Conservation (phyloP, 2,113 vertebrate species). For the Cyrtonyx montezumae region DNA sequence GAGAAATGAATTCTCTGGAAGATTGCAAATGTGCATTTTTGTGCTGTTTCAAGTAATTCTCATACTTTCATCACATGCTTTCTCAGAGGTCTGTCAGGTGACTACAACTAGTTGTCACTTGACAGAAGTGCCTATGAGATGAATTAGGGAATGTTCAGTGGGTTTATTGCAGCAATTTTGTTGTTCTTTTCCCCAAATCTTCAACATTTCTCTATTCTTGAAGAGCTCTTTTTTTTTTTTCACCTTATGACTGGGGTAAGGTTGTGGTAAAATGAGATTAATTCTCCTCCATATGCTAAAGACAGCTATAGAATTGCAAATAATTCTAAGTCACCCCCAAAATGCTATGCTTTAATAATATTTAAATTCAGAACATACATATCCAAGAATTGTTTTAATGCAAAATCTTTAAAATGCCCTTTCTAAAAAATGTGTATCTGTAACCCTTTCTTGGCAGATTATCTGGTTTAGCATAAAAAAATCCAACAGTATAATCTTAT, state of each 20-base stretch:
- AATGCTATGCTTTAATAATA: background rate
- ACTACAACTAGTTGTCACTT: background rate
- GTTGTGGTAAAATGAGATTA: background rate
- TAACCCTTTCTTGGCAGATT: background rate
- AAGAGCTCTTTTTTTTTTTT: background rate
- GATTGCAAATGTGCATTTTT: background rate
- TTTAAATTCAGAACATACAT: background rate
- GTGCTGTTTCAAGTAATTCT: background rate
- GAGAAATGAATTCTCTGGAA: background rate
- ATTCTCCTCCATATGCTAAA: background rate
- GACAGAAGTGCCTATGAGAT: background rate
- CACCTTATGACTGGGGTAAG: background rate
- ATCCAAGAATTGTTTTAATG: background rate
- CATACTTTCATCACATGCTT: background rate
- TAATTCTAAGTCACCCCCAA: background rate
- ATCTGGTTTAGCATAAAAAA: background rate
- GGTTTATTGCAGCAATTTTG: background rate
- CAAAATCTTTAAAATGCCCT: background rate
- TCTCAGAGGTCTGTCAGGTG: background rate
- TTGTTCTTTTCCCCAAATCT: background rate
- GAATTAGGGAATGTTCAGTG: background rate
- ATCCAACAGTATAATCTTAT: background rate
- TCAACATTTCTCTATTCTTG: background rate
- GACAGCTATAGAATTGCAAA: background rate
- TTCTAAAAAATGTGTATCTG: background rate